A percentile compares a stretch with the other conserved stretches of the same genome.
Conservation (phyloP, 1,140 invertebrate species). For the Bemisia tabaci region DNA sequence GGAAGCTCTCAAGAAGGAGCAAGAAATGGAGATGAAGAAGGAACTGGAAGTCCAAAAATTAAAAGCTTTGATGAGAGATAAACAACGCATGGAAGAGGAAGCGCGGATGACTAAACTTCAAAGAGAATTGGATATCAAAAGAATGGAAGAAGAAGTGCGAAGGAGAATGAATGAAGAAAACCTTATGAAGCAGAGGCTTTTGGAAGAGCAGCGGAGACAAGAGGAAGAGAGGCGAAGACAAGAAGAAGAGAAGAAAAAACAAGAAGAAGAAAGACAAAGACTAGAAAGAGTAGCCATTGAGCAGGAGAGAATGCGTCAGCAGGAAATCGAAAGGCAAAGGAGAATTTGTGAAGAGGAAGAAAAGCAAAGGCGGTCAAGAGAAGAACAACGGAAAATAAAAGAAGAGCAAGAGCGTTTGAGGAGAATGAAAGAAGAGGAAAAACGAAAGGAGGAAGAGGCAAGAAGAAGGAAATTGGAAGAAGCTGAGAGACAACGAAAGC, state of each 20-base stretch:
- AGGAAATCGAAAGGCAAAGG: not conserved
- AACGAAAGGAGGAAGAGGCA: not conserved
- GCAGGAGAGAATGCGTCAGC: not conserved
- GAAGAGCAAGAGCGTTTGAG: not conserved
- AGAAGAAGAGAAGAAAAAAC: not conserved
- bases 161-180: not conserved
- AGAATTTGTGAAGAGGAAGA: not conserved
- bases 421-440: not conserved
- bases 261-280: not conserved
- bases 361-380: not conserved
- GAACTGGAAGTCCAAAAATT: not conserved
- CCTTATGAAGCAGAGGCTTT: not conserved
- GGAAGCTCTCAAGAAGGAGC: not conserved
- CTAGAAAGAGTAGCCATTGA: not conserved
- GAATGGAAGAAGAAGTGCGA: not conserved
- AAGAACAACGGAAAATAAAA: not conserved
- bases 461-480: not conserved
- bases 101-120: not conserved
- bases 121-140: not conserved
- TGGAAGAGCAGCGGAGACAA: not conserved
- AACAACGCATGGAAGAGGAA: not conserved
- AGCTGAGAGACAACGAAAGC: not conserved
- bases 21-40: not conserved
- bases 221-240: not conserved
- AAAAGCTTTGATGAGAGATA: no score